Percentiles rank a stretch among this genome's conserved stretches.
phyloP scores from a whole-genome alignment of 2,797 vertebrate genomes.

The Avahi laniger region DNA sequence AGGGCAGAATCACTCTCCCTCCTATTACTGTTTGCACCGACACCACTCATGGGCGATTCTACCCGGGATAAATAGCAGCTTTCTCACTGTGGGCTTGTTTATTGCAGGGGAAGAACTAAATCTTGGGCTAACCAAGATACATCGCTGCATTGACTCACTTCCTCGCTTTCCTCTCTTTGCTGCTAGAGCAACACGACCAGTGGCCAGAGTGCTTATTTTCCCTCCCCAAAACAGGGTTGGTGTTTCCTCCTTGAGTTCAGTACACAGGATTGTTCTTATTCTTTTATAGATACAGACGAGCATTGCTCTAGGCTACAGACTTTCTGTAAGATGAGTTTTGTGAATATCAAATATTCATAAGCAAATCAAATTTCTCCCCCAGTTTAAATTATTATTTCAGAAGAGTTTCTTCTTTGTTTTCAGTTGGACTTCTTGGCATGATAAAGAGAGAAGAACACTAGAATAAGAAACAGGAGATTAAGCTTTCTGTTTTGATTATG shows the following conservation, averaged over 20 bases:
- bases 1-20: not conserved
- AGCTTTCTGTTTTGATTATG: not conserved
- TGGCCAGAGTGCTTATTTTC: slow-evolving; percentile 8
- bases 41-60: not conserved
- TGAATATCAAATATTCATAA: not conserved
- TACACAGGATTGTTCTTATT: not conserved
- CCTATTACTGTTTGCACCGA: not conserved
- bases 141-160: not conserved
- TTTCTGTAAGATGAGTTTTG: not conserved
- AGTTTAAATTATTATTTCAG: not conserved
- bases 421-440: not conserved
- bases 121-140: slow-evolving; percentile 35
- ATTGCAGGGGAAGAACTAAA: not conserved
- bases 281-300: not conserved
- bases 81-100: slow-evolving; percentile 13
- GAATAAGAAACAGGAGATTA: not conserved
- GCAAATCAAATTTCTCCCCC: not conserved
- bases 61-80: not conserved
- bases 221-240: not conserved
- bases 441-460: not conserved
- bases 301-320: not conserved
- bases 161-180: not conserved
- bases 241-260: not conserved
- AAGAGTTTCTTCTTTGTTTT: slow-evolving; percentile 8
- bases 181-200: not conserved